Conservation (phyloP, 2,888 invertebrate genomes). For the Colletes collaris region DNA sequence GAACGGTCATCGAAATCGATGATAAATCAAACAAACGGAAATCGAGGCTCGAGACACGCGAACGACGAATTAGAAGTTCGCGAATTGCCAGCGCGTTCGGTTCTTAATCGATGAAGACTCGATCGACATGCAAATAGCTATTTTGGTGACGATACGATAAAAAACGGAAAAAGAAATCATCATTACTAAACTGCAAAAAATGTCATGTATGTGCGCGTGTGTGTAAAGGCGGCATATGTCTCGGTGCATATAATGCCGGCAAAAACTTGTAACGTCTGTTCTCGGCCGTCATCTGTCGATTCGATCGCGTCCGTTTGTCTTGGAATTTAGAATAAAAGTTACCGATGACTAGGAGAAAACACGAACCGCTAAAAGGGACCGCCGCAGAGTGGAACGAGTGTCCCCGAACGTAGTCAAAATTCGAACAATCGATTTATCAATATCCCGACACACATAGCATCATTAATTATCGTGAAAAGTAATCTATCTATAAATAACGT, state of each 20-base stretch:
- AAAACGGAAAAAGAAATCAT: constrained; percentile 41
- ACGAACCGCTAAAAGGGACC: no score
- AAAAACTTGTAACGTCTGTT: constrained; percentile 72
- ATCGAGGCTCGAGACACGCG: background rate
- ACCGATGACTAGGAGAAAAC: no score
- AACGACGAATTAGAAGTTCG: constrained; percentile 10
- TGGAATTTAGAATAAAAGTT: constrained; percentile 4
- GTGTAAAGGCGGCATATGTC: constrained; percentile 56
- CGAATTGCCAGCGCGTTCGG: background rate
- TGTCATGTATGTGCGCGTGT: background rate
- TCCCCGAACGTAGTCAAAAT: constrained; percentile 17
- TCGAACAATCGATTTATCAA: background rate
- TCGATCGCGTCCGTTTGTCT: constrained; percentile 28
- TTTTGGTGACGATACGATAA: constrained; percentile 13
- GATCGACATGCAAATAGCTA: constrained; percentile 42
- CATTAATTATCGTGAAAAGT: no score
- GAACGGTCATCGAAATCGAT: background rate
- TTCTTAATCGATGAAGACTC: constrained; percentile 17
- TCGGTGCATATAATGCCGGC: constrained; percentile 59
- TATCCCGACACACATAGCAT: no score
- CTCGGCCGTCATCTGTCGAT: constrained; percentile 61
- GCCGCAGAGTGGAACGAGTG: no score
- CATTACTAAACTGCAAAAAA: constrained; percentile 66
- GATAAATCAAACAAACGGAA: background rate
- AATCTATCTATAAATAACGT: no score